Evolutionary conservation across 2,113 vertebrate species (phyloP), one percentile per base, ranked within the genome.

Genomic region (Dipodomys ordii): DNA sequence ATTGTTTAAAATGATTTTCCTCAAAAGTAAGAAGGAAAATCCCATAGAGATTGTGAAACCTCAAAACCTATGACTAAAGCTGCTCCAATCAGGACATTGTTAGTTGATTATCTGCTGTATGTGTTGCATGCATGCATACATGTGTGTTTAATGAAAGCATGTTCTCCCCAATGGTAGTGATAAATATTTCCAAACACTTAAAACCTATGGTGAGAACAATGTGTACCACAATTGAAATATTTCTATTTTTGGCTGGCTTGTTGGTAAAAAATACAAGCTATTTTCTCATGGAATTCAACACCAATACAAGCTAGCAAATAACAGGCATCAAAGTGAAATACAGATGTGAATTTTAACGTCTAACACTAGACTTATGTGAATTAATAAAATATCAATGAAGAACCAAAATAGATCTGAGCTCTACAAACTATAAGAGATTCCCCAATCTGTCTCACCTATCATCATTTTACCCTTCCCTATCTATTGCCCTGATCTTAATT

Each of bases 1-100:
- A 57, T 57, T 57, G 15, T 57, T 57, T 57, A 16, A 57, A 95
- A 79, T 74, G 22, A 71, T 46, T 89, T 96, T 97, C 90, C 86
- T 81, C 88, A 60, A 95, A 95, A 73, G 94, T 2, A 23, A 30
- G 49, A 90, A 92, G 81, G 30, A 92, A 96, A 97, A 96, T 79
- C 18, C 5, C 27, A 71, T 80, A 23, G 93, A 76, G 35, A 60
- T 6, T 68, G 94, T 88, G 69, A 91, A 96, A 91, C 95, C 92
- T 53, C 0, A 0, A 30, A 96, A 97, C 90, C 78, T 77, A 93
- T 92, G 65, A 78, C 74, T 25, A 78, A 96, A 90, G 96, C 71
- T 93, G 87, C 83, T 95, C 60, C 73, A 5, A 6, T 25, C 1
- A 23, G 78, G 91, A 94, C 0, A 4, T 53, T 60, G 68, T n/a